phyloP scores from a whole-genome alignment of 1,140 invertebrate species.

The Tetramorium parvispinum region DNA sequence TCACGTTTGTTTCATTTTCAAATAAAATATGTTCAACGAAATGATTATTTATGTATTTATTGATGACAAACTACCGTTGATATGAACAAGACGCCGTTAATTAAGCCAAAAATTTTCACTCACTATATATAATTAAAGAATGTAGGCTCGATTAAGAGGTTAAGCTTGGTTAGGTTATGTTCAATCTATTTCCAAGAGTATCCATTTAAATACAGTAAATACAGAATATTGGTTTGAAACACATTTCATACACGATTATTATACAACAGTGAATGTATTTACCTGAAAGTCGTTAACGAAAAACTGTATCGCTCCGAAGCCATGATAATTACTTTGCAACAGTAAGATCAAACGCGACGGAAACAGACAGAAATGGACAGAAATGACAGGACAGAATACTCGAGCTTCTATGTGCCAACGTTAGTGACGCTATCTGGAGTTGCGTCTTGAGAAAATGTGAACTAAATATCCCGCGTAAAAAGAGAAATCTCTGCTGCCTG shows the following conservation, averaged over 20 bases:
- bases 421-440: no score
- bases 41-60: not conserved
- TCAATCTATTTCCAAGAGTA: not conserved
- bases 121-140: not conserved
- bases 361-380: no score
- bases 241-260: not conserved
- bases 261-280: conserved; percentile 78
- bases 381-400: no score
- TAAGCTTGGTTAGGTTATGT: conserved; percentile 7
- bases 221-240: not conserved
- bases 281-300: conserved; percentile 99
- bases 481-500: no score
- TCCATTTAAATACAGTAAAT: not conserved
- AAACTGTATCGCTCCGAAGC: conserved; percentile 99
- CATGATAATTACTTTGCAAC: conserved; percentile 89
- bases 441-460: no score
- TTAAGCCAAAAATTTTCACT: not conserved
- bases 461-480: no score
- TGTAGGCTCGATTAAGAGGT: not conserved
- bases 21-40: not conserved
- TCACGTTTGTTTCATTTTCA: not conserved
- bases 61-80: not conserved
- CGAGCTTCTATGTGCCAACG: no score
- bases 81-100: not conserved
- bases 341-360: conserved; percentile 25